Evolutionary conservation across 2,113 vertebrate genomes (phyloP).

Genomic region (Rhinopomastus cyanomelas): DNA sequence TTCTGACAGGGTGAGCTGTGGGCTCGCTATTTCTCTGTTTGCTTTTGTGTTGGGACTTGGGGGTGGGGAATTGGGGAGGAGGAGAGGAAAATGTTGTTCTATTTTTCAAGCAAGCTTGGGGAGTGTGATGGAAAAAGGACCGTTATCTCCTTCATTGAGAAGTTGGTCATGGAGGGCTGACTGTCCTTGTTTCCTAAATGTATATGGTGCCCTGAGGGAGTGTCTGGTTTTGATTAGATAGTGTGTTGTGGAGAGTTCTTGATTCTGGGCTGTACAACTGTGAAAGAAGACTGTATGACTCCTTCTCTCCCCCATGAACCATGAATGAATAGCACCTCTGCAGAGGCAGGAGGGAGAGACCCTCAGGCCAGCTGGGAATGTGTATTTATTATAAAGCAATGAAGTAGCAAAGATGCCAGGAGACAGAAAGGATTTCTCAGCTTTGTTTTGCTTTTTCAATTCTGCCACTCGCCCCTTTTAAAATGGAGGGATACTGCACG

Average conservation of each 20-base stretch:
- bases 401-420: slow-evolving; percentile 62
- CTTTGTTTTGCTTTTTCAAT: slow-evolving; percentile 5
- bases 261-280: slow-evolving; percentile 18
- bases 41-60: neutral
- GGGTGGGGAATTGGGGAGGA: neutral
- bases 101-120: neutral
- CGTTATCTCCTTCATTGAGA: slow-evolving; percentile 4
- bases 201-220: slow-evolving; percentile 54
- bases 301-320: slow-evolving; percentile 1
- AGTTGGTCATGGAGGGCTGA: slow-evolving; percentile 45
- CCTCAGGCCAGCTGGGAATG: slow-evolving; percentile 32
- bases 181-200: slow-evolving; percentile 56
- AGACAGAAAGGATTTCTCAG: slow-evolving; percentile 44
- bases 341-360: slow-evolving; percentile 29
- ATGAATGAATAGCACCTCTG: slow-evolving; percentile 51
- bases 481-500: neutral
- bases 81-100: neutral
- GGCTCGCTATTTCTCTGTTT: neutral
- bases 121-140: neutral
- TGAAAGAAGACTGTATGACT: slow-evolving; percentile 35
- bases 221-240: slow-evolving; percentile 55
- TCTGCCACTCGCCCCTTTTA: neutral
- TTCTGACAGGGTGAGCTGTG: neutral
- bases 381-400: slow-evolving; percentile 64
- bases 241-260: slow-evolving; percentile 41